These are phyloP conservation scores for Drosophila pachea DNA, from an alignment of 1,140 invertebrate genomes.

Conservation along the genomic window DNA sequence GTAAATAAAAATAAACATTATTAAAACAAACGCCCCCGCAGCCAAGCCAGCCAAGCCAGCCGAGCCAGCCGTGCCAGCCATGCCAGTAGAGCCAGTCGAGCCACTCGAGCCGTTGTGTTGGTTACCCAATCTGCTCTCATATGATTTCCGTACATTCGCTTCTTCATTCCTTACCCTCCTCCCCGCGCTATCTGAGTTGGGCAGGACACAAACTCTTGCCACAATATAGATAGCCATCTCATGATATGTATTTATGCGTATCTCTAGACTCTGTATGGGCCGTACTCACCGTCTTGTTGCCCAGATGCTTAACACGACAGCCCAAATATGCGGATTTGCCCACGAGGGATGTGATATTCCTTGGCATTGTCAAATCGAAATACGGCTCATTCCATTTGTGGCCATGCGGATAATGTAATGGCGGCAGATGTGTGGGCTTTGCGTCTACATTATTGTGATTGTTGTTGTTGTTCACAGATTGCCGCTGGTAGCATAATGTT, in stretches of 20 bases:
- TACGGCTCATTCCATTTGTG: conserved; percentile 83
- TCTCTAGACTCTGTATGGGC: conserved; percentile 16
- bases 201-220: conserved; percentile 1
- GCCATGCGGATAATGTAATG: conserved; percentile 72
- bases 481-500: conserved; percentile 75
- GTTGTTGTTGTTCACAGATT: conserved; percentile 63
- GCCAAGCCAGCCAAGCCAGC: neutral
- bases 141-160: neutral
- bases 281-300: conserved; percentile 88
- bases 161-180: neutral
- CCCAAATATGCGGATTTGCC: conserved; percentile 91
- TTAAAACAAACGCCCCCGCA: conserved; percentile 62
- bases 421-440: conserved; percentile 75
- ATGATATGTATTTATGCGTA: conserved; percentile 38
- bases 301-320: conserved; percentile 91
- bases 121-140: conserved; percentile 21
- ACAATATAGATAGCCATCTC: conserved; percentile 27
- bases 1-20: conserved; percentile 77
- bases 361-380: conserved; percentile 90
- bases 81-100: too few relatives aligned
- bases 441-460: conserved; percentile 74
- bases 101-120: conserved; percentile 8
- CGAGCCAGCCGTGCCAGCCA: neutral
- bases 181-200: neutral
- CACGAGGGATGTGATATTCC: conserved; percentile 91